Base-by-base conservation (phyloP, 2,797 vertebrate species). In the Coccyzus lansbergi region DNA sequence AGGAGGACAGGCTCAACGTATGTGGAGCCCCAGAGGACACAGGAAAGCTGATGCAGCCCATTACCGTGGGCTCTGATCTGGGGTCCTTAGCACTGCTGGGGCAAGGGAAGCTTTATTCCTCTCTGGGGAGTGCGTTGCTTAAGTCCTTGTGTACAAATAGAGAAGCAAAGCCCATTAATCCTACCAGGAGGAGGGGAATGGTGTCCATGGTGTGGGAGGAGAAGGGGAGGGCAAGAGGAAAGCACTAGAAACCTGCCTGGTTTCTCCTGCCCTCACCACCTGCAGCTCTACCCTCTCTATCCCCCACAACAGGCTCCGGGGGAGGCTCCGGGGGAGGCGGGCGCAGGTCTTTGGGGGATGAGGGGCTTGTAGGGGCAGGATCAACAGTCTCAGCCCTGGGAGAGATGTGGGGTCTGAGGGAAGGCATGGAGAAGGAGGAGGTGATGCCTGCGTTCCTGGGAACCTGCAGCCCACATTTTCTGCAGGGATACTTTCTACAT, bases 291-390 rank as follows among this genome's bases (percentile, higher is more conserved):
- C 18, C 40, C 25, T 48, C 28, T 14, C 29, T 79, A 59, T 20
- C 40, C 28, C 48, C 25, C 12, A 1, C 31, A 56, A 9, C 0
- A 0, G n/a, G 31, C 19, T 89, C 59, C 0, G n/a, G n/a, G n/a
- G n/a, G n/a, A 0, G 10, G 33, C 90, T 80, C 29, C 31, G 85
- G 52, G 24, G 24, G 16, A 83, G 49, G 49, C 0, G 0, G 46
- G 29, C 16, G 11, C 2, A 4, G 51, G 5, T 70, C 60, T 31
- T 36, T 38, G 31, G 26, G 60, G 33, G 9, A 51, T 78, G 67
- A 86, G 0, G 8, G 58, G 64, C 15, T 90, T 29, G 11, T 10
- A 18, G 78, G 56, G 56, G 7, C 31, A 67, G 68, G 49, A 52
- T 26, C 44, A 63, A 46, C 44, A 70, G 58, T 21, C n/a, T 22